Percentiles rank a stretch among this genome's conserved stretches.
phyloP scores from a whole-genome alignment of 2,113 vertebrate species.

The Chrysochloris asiatica region DNA sequence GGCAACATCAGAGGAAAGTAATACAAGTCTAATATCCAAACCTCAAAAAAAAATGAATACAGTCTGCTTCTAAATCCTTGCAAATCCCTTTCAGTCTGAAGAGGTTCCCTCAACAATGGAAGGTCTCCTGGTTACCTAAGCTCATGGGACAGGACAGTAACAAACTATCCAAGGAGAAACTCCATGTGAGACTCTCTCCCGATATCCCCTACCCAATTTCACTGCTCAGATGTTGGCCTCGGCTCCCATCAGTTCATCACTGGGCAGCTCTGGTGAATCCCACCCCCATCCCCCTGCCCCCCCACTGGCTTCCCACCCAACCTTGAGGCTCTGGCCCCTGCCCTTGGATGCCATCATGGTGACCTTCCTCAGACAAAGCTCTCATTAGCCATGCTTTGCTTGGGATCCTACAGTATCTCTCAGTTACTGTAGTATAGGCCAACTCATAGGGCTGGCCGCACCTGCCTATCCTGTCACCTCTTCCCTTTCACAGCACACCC shows the following conservation, averaged over 20 bases:
- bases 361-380: background rate
- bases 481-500: background rate
- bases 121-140: background rate
- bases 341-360: background rate
- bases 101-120: background rate
- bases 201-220: background rate
- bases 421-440: background rate
- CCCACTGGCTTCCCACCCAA: too few relatives aligned
- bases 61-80: too few relatives aligned
- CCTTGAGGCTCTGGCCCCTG: background rate
- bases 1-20: background rate
- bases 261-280: background rate
- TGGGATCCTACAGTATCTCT: background rate
- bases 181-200: background rate
- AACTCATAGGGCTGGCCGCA: background rate
- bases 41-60: background rate
- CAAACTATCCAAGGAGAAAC: background rate
- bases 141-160: too few relatives aligned
- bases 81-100: background rate
- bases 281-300: too few relatives aligned
- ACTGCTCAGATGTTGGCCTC: background rate
- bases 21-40: background rate
- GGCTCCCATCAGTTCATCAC: background rate
- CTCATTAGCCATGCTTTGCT: background rate
- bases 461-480: background rate